Evolutionary conservation across 2,888 invertebrate species (phyloP).

Genomic region (Pheosia tremula): DNA sequence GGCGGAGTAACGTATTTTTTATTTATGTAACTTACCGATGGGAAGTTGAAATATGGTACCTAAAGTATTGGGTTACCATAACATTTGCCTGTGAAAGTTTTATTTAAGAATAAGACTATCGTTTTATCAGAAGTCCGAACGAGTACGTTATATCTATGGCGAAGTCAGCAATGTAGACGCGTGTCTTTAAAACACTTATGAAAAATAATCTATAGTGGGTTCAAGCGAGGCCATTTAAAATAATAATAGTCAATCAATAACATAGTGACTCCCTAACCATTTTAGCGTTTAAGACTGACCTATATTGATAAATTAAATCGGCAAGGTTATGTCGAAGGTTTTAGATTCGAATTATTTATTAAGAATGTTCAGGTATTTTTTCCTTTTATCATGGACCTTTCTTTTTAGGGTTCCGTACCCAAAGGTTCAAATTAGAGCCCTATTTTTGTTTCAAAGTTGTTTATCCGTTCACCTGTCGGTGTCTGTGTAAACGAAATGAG

Average conservation of each 20-base stretch:
- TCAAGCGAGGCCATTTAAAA: not conserved
- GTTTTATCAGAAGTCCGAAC: not conserved
- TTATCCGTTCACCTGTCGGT: too few relatives aligned
- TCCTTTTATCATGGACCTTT: not conserved
- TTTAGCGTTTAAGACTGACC: constrained; percentile 2
- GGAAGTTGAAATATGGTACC: not conserved
- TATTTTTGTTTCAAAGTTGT: too few relatives aligned
- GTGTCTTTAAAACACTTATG: not conserved
- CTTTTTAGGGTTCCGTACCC: not conserved
- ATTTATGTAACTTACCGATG: not conserved
- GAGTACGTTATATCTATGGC: not conserved
- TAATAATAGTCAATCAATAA: not conserved
- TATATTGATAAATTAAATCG: constrained; percentile 6
- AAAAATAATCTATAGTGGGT: not conserved
- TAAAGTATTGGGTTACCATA: not conserved
- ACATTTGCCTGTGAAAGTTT: not conserved
- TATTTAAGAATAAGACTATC: not conserved
- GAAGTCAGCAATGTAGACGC: not conserved
- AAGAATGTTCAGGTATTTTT: not conserved
- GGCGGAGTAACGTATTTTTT: not conserved
- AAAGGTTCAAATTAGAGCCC: too few relatives aligned
- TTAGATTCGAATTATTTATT: not conserved
- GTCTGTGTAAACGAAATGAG: too few relatives aligned
- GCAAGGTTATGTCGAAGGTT: constrained; percentile 7
- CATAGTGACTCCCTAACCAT: not conserved